Conservation (phyloP, 2,888 invertebrate species). For the Eilema sororculum region DNA sequence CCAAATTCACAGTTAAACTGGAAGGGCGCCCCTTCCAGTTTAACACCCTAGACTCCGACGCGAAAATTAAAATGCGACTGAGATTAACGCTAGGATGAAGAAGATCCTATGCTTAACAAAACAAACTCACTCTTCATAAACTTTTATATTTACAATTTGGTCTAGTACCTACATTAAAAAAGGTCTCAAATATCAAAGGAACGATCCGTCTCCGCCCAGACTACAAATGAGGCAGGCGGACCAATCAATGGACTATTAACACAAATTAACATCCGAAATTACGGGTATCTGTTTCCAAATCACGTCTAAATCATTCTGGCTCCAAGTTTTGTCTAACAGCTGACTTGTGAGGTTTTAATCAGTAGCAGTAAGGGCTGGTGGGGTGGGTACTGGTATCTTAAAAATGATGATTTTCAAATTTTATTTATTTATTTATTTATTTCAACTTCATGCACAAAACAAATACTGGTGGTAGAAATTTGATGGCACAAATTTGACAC, state of each 20-base stretch:
- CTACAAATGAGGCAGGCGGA: conserved; percentile 33
- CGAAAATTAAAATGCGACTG: no score
- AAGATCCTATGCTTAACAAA: not conserved
- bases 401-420: no score
- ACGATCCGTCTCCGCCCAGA: conserved; percentile 19
- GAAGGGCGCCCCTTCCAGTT: no score
- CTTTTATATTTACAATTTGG: not conserved
- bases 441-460: no score
- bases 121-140: not conserved
- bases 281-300: conserved; percentile 42
- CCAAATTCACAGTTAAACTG: no score
- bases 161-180: conserved; percentile 14
- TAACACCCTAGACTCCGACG: no score
- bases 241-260: conserved; percentile 43
- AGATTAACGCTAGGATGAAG: no score
- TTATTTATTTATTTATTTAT: no score
- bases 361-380: not conserved
- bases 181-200: conserved; percentile 21
- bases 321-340: conserved; percentile 36
- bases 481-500: no score
- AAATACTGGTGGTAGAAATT: no score
- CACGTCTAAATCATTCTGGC: conserved; percentile 46
- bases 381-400: not conserved
- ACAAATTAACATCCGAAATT: conserved; percentile 49
- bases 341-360: conserved; percentile 35